Base-by-base conservation (phyloP, 2,888 invertebrate species). In the Tineola bisselliella region DNA sequence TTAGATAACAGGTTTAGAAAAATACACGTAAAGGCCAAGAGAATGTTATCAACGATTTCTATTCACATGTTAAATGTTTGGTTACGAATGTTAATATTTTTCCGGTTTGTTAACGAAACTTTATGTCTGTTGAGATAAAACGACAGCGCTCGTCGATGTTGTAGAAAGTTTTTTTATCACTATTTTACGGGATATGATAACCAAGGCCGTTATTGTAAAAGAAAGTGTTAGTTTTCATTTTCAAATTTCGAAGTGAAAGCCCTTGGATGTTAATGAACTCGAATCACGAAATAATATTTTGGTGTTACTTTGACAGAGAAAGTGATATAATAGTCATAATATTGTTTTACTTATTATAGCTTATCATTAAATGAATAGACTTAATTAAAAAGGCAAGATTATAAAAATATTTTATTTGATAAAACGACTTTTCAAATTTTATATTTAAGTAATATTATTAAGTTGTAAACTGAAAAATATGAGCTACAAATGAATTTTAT, bases 401-500 rank as follows among this genome's bases (percentile, higher is more conserved):
- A 12, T 8, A 31, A 31, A 31, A 31, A 38, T 38, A 38, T 12
- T 38, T 12, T 12, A 38, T 38, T 38, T 38, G 10, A 6, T 38
- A 38, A 38, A 38, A 38, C 10, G 10, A n/a, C 38, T 38, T 48
- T 48, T 48, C 44, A 13, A 44, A 44, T 44, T 38, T 38, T 12
- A 6, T 48, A 18, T 12, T n/a, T 44, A 19, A 43, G 13, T 44
- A 43, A 60, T 19, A 44, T 38, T 18, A 19, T 60, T 60, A 57
- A 13, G 56, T 43, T 38, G 15, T 61, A 43, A 25, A 61, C 56
- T 43, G 15, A 61, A 56, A 61, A 61, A 43, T 61, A 61, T 61
- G 61, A 43, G 25, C 43, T 25, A 38, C 38, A 38, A 38, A 38
- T 38, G 38, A 4, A 19, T 19, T 61, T 48, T 48, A 48, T 13